Evolutionary conservation across 2,888 invertebrate species (phyloP).

Genomic region (Zootermopsis nevadensis): DNA sequence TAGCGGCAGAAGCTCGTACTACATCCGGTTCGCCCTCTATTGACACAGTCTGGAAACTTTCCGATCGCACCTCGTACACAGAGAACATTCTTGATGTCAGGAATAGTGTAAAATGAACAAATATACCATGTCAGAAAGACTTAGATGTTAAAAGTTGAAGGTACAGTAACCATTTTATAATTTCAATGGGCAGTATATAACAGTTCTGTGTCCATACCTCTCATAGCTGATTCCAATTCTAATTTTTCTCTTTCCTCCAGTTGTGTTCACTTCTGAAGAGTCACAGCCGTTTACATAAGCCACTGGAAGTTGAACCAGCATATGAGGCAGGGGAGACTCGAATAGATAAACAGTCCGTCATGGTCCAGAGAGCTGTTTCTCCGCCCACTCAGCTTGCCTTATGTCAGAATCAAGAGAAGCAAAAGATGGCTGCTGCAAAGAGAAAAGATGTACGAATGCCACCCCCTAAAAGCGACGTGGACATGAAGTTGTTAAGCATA

Average conservation of each 20-base stretch:
- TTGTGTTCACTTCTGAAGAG: constrained; percentile 55
- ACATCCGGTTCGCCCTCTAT: no score
- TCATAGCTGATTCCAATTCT: not conserved
- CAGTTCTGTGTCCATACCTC: no score
- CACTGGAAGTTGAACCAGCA: constrained; percentile 67
- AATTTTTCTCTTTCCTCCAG: constrained; percentile 51
- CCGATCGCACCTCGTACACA: no score
- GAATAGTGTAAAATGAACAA: not conserved
- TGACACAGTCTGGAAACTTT: no score
- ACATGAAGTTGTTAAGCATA: constrained; percentile 53
- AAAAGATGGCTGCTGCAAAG: not conserved
- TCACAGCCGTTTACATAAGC: constrained; percentile 59
- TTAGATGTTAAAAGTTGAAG: no score
- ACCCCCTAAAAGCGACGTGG: constrained; percentile 52
- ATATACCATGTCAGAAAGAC: no score
- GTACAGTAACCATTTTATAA: no score
- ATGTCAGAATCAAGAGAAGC: constrained; percentile 16
- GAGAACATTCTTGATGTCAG: no score
- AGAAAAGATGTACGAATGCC: constrained; percentile 31
- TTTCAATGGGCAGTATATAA: not conserved
- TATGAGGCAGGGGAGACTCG: constrained; percentile 65
- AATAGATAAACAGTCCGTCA: constrained; percentile 2
- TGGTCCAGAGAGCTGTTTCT: not conserved
- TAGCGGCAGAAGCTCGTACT: no score
- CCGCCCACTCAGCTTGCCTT: constrained; percentile 4